Evolutionary conservation across 2,797 vertebrate species (phyloP), one percentile per base, ranked within the genome.

Genomic region (Ctenosaura bakeri): DNA sequence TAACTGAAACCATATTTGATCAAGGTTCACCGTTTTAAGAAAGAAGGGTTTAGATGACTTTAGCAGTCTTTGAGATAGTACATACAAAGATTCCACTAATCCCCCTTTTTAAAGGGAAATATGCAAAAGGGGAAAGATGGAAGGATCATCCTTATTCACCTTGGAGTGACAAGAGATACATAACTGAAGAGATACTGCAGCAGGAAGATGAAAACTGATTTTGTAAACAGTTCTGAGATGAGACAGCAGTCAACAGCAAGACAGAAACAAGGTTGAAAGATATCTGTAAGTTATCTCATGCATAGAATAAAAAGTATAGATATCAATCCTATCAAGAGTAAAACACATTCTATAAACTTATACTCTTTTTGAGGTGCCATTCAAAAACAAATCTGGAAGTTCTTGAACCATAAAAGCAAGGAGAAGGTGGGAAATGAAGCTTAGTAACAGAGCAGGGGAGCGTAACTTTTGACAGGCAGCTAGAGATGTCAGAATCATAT

Each of bases 281-380:
- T 87, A 90, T 85, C 52, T 80, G 62, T 85, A 90, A 79, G 84
- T 90, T 82, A 74, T 64, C 18, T 87, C 85, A 66, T 83, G 85
- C 85, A 83, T 64, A 76, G 85, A 81, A 42, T 62, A 50, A 76
- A 83, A 71, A 69, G 50, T 71, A 38, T 56, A 59, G 24, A 26
- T 80, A 90, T 85, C 83, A 90, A 81, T 81, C 66, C 35, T 38
- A 90, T 73, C 85, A 77, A 87, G 50, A 87, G 71, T 52, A 74
- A 82, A 80, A 54, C 18, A 46, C 79, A 77, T 32, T 83, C 56
- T 42, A 18, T 81, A 83, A 87, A 87, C 56, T 87, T 87, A 83
- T 42, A 29, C 71, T 77, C 3, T 42, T 83, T 14, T 83, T 83
- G n/a, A 77, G 54, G 6, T 77, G 89, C 59, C 71, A 87, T 83